Conservation (phyloP, 2,797 vertebrate species). For the Malacoctenus gilli region DNA sequence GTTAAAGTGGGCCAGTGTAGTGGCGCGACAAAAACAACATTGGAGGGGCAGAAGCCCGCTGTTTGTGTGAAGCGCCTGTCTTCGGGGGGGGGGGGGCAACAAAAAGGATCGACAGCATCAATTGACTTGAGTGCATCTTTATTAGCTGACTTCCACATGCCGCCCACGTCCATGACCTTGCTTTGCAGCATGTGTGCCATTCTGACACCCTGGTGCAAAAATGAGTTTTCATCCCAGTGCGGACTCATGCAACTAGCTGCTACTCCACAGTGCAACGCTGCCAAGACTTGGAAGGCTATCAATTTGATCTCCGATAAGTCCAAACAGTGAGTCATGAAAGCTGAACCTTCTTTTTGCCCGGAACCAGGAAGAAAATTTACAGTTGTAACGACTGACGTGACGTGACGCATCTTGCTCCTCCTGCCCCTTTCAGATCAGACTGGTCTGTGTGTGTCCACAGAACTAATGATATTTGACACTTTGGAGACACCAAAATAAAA, state of each 20-base stretch:
- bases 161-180: conserved; percentile 17
- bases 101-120: conserved; percentile 10
- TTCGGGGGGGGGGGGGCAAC: conserved; percentile 8
- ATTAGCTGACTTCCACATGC: conserved; percentile 27
- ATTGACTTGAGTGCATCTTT: conserved; percentile 17
- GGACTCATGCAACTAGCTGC: conserved; percentile 4
- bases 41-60: conserved; percentile 5
- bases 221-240: conserved; percentile 18
- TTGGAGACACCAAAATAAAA: not conserved
- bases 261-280: conserved; percentile 2
- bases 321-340: too few species aligned
- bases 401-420: too few species aligned
- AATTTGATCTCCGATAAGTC: not conserved
- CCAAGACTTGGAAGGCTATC: not conserved
- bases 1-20: not conserved
- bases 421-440: too few species aligned
- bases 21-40: conserved; percentile 22
- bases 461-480: too few species aligned
- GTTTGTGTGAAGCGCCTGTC: conserved; percentile 3
- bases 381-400: too few species aligned
- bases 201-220: conserved; percentile 31
- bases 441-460: too few species aligned
- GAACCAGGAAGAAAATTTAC: too few species aligned
- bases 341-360: too few species aligned
- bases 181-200: conserved; percentile 37